These are phyloP conservation scores for Drosophila melanosoma DNA, from an alignment of 2,888 invertebrate genomes.

Conservation along the genomic window DNA sequence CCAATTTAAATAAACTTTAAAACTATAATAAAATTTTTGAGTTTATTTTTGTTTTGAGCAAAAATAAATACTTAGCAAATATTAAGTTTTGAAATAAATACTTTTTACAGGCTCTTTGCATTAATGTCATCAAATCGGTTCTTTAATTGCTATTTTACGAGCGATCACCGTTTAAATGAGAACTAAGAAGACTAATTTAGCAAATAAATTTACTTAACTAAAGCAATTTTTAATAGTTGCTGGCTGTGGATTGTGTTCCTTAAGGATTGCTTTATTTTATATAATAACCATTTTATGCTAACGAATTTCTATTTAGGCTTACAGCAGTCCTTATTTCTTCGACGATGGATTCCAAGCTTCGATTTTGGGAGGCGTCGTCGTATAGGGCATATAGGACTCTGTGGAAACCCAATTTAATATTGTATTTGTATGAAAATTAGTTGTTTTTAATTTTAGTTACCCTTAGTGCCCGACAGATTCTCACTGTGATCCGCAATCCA, in stretches of 20 bases:
- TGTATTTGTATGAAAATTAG: background rate
- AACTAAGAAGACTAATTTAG: conserved; percentile 7
- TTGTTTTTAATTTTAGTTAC: conserved; percentile 64
- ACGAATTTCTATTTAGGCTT: conserved; percentile 13
- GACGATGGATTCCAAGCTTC: conserved; percentile 91
- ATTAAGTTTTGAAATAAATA: background rate
- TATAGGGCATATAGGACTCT: conserved; percentile 94
- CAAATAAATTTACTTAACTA: conserved; percentile 37
- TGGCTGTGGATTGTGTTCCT: background rate
- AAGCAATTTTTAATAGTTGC: conserved; percentile 34
- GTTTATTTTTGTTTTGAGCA: background rate
- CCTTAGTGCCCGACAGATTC: conserved; percentile 93
- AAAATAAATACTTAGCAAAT: background rate
- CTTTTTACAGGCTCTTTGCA: background rate
- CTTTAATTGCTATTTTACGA: background rate
- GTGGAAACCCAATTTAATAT: background rate
- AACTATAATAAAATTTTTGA: background rate
- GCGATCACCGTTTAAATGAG: background rate
- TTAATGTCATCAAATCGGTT: background rate
- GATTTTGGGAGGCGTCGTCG: conserved; percentile 94
- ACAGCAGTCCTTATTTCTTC: conserved; percentile 56
- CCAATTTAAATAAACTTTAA: no score
- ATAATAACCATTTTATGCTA: conserved; percentile 40
- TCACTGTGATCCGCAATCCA: conserved; percentile 95
- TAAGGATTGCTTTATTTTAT: conserved; percentile 27